Evolutionary conservation across 2,888 invertebrate genomes (phyloP).

Genomic region (Hylaea fasciaria): DNA sequence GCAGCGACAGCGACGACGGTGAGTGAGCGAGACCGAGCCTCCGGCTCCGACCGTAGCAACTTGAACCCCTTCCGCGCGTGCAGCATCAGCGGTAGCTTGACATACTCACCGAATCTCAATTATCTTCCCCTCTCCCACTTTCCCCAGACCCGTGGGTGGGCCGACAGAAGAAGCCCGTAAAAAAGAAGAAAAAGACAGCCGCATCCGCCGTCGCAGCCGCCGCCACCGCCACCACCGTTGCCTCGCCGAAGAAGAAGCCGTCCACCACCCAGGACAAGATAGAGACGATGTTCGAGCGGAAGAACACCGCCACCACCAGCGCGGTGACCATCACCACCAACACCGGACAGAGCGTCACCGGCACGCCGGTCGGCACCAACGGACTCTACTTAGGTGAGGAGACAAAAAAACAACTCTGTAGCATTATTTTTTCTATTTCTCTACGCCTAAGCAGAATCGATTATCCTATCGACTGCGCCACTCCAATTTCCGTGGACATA

Average conservation of each 20-base stretch:
- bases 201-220: conserved; percentile 68
- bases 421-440: not conserved
- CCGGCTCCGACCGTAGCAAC: conserved; percentile 86
- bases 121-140: no score
- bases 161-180: conserved; percentile 86
- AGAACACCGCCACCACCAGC: conserved; percentile 61
- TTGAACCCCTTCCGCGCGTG: conserved; percentile 95
- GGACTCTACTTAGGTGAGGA: conserved; percentile 68
- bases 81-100: conserved; percentile 90
- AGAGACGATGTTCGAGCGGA: conserved; percentile 86
- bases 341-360: conserved; percentile 66
- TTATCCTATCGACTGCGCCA: not conserved
- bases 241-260: conserved; percentile 82
- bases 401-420: no score
- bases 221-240: conserved; percentile 40
- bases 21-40: conserved; percentile 35
- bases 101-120: not conserved
- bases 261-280: conserved; percentile 92
- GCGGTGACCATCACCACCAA: conserved; percentile 59
- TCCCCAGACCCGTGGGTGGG: conserved; percentile 92
- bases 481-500: no score
- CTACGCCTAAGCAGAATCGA: not conserved
- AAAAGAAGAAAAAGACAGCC: conserved; percentile 83
- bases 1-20: conserved; percentile 91
- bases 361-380: conserved; percentile 80